phyloP scores from a whole-genome alignment of 1,140 invertebrate species.

The Danaus plexippus region DNA sequence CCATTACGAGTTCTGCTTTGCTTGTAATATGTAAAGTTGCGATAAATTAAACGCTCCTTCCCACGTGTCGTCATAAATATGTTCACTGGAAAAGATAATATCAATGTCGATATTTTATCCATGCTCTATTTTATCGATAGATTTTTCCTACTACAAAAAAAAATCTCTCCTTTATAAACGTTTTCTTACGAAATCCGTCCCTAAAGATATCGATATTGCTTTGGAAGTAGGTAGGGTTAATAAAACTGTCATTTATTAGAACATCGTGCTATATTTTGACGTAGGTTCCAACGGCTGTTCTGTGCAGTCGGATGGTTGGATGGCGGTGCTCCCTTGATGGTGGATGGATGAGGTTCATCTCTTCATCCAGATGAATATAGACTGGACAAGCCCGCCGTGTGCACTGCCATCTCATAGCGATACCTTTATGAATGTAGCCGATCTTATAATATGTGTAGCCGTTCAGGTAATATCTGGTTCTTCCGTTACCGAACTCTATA shows the following conservation, averaged over 20 bases:
- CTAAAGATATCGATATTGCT: no score
- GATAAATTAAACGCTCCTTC: conserved; percentile 53
- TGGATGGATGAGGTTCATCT: conserved; percentile 2
- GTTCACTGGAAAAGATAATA: conserved; percentile 56
- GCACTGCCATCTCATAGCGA: conserved; percentile 11
- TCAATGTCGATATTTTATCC: conserved; percentile 16
- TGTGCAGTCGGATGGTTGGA: conserved; percentile 4
- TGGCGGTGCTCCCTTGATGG: conserved; percentile 6
- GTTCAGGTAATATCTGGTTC: conserved; percentile 11
- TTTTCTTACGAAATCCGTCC: no score
- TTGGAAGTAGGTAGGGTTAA: no score
- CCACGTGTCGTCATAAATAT: conserved; percentile 66
- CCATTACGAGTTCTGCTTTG: conserved; percentile 52
- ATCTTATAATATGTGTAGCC: conserved; percentile 21
- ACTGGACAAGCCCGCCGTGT: conserved; percentile 14
- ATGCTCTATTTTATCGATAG: neutral
- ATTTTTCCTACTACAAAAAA: no score
- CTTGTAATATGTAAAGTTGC: conserved; percentile 63
- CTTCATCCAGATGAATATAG: conserved; percentile 15
- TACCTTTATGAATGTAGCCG: conserved; percentile 2
- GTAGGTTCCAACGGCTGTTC: conserved; percentile 6
- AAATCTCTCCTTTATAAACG: no score
- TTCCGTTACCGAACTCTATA: conserved; percentile 15
- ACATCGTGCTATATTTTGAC: conserved; percentile 12
- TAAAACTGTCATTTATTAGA: conserved; percentile 3